A percentile compares a stretch with the other conserved stretches of the same genome.
Conservation (phyloP, 2,888 invertebrate species). For the Noctua janthe region DNA sequence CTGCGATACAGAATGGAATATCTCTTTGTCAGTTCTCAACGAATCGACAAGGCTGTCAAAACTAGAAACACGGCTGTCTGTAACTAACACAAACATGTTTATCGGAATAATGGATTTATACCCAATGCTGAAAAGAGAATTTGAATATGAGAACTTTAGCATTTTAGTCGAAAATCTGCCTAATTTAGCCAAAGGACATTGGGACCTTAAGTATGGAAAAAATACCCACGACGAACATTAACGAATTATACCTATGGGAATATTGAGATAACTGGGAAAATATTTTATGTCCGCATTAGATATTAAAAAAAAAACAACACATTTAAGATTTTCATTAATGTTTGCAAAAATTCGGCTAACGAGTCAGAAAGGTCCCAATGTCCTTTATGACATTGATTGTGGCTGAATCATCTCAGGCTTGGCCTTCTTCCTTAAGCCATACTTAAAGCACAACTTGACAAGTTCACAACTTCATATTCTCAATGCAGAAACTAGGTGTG, state of each 20-base stretch:
- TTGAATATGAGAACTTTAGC: background rate
- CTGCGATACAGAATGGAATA: constrained; percentile 34
- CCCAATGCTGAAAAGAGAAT: background rate
- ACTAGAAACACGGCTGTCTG: constrained; percentile 23
- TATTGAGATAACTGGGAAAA: too few species aligned
- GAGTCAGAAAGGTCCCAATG: too few species aligned
- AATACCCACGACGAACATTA: too few species aligned
- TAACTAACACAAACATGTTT: constrained; percentile 36
- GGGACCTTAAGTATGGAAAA: too few species aligned
- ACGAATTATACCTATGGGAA: too few species aligned
- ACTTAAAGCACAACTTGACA: background rate
- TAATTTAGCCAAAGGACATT: background rate
- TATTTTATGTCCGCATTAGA: too few species aligned
- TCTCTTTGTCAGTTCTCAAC: constrained; percentile 36
- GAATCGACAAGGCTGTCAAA: constrained; percentile 48
- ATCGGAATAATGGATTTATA: constrained; percentile 37
- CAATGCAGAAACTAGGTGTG: background rate
- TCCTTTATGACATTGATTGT: too few species aligned
- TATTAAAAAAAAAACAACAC: too few species aligned
- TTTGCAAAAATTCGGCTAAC: too few species aligned
- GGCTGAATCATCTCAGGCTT: too few species aligned
- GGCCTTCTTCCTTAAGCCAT: background rate
- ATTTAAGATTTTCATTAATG: too few species aligned
- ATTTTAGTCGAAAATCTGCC: background rate
- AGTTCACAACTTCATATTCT: background rate